Base-by-base conservation (phyloP, 2,113 vertebrate species). In the Eira barbara region DNA sequence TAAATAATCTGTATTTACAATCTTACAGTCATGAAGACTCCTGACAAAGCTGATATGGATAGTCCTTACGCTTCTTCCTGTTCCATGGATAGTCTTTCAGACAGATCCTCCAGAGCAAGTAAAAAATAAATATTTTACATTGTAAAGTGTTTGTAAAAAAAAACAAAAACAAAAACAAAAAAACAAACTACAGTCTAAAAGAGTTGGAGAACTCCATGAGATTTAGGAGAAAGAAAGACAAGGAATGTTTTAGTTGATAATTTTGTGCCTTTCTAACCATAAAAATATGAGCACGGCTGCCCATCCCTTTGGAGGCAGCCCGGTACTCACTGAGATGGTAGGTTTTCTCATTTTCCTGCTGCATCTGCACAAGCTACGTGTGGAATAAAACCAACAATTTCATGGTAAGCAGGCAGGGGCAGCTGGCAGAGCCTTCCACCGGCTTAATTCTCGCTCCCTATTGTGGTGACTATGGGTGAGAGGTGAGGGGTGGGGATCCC, bases 1-100 rank as follows among this genome's bases (percentile, higher is more conserved):
- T 99, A 99, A 99, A 99, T 99, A 99, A 98, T 99, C 98, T 98
- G 97, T 99, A 99, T 99, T 99, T 99, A 99, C 99, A 99, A 98
- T 98, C 98, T 98, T 98, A 98, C 97, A 99, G 97, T 99, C 98
- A 83, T 95, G 84, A 98, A 98, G 99, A 98, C 98, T 98, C 86
- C 82, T 95, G 98, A 98, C 89, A 98, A 98, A 95, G 97, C 96
- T 98, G 96, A 98, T 95, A 87, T 97, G 98, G 98, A 98, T 98
- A 99, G 99, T 99, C 98, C 98, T 99, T 98, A 98, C 91, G 97
- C 98, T 97, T 36, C 96, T 98, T 98, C 97, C 98, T 98, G 94
- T 90, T 98, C 98, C 97, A 94, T 97, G 97, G 98, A 96, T 97
- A 98, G 98, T 98, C 97, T 97, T 98, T 98, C 98, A 98, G 98